A percentile compares a stretch with the other conserved stretches of the same genome.
These are phyloP conservation scores for Nerophis ophidion DNA, from an alignment of 2,113 vertebrate species.

Conservation along the genomic window DNA sequence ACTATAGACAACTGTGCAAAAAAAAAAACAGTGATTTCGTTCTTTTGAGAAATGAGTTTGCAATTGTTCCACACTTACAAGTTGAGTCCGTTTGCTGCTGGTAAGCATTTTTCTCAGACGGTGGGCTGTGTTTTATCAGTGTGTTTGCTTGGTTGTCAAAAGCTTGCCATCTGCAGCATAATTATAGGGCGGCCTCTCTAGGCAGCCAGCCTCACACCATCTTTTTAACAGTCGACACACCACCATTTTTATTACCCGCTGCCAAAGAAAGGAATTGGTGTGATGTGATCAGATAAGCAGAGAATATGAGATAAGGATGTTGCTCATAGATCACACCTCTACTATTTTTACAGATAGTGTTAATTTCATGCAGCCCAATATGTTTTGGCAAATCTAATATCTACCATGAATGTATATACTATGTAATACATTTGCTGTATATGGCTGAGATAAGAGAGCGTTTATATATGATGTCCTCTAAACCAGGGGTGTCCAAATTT, in stretches of 20 bases:
- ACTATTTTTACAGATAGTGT: too few species aligned
- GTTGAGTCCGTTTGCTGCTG: conserved; percentile 12
- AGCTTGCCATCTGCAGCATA: conserved; percentile 34
- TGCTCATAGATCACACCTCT: neutral
- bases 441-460: too few species aligned
- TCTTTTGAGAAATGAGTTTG: conserved; percentile 14
- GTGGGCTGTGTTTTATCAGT: conserved; percentile 30
- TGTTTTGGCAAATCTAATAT: too few species aligned
- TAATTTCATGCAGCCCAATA: too few species aligned
- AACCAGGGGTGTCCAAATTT: too few species aligned
- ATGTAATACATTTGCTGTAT: too few species aligned
- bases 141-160: conserved; percentile 47
- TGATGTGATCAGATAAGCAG: conserved; percentile 13
- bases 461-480: too few species aligned
- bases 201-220: conserved; percentile 35
- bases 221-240: conserved; percentile 41
- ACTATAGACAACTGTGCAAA: conserved; percentile 14
- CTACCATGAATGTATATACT: too few species aligned
- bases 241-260: conserved; percentile 48
- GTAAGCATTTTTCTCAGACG: conserved; percentile 25
- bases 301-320: conserved; percentile 3
- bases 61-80: conserved; percentile 5
- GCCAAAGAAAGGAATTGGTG: conserved; percentile 16
- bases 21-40: neutral
- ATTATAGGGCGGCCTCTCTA: conserved; percentile 36